Conservation (phyloP, 2,797 vertebrate genomes). For the Dryobates pubescens region DNA sequence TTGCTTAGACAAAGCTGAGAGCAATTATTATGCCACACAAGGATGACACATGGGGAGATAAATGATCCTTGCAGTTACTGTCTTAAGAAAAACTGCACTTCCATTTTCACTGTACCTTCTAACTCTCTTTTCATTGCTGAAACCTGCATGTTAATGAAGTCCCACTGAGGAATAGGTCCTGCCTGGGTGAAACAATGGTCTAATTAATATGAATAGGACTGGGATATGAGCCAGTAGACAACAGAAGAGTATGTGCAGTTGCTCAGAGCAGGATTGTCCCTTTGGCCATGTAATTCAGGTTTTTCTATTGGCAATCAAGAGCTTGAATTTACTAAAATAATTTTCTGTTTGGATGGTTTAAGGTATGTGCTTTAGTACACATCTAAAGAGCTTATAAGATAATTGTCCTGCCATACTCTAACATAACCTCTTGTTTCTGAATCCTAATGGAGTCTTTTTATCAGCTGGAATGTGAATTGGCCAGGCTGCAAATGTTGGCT, state of each 20-base stretch:
- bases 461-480: conserved; percentile 82
- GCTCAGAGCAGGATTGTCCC: not conserved
- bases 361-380: not conserved
- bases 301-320: not conserved
- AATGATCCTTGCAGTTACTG: not conserved
- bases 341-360: not conserved
- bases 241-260: not conserved
- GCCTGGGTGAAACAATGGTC: not conserved
- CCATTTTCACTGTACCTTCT: not conserved
- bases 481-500: conserved; percentile 41
- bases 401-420: not conserved
- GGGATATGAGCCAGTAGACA: not conserved
- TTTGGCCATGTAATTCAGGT: not conserved
- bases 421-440: not conserved
- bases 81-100: not conserved
- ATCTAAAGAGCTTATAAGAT: not conserved
- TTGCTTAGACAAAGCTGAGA: not conserved
- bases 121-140: not conserved
- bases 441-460: not conserved
- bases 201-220: not conserved
- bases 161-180: not conserved
- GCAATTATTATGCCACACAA: not conserved
- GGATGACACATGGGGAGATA: not conserved
- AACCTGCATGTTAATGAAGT: not conserved
- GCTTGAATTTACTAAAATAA: not conserved